These are phyloP conservation scores for Drosophila persimilis DNA, from an alignment of 1,140 invertebrate genomes.

Conservation along the genomic window DNA sequence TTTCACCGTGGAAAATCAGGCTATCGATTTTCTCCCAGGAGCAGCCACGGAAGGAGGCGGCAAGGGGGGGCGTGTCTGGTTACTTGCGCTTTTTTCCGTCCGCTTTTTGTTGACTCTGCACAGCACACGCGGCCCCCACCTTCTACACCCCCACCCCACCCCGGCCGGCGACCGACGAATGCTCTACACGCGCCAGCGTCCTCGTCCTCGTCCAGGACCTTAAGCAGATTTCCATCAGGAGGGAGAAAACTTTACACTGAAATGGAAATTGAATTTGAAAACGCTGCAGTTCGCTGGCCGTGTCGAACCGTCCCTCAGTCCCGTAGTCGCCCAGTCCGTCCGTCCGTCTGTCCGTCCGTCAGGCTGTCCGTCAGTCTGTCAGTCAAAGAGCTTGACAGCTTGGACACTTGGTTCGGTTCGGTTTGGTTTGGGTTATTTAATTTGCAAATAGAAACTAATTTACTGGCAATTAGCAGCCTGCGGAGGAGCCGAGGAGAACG, in stretches of 20 bases:
- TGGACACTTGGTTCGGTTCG: constrained; percentile 28
- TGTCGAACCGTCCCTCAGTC: too few relatives aligned
- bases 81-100: constrained; percentile 48
- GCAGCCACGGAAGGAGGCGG: background rate
- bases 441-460: constrained; percentile 55
- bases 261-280: constrained; percentile 52
- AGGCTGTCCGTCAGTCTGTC: background rate
- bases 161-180: too few relatives aligned
- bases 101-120: constrained; percentile 34
- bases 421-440: constrained; percentile 42
- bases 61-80: constrained; percentile 29
- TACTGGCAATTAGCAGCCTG: constrained; percentile 45
- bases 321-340: too few relatives aligned
- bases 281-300: constrained; percentile 31
- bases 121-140: background rate
- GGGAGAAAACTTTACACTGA: constrained; percentile 29
- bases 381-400: constrained; percentile 49
- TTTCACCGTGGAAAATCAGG: constrained; percentile 57
- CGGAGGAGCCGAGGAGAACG: constrained; percentile 22
- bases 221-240: constrained; percentile 36
- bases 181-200: background rate
- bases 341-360: too few relatives aligned
- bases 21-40: constrained; percentile 50
- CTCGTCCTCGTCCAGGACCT: constrained; percentile 19
- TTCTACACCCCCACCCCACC: background rate